A percentile compares a stretch with the other conserved stretches of the same genome.
These are phyloP conservation scores for Myathropa florea DNA, from an alignment of 2,888 invertebrate genomes.

Conservation along the genomic window DNA sequence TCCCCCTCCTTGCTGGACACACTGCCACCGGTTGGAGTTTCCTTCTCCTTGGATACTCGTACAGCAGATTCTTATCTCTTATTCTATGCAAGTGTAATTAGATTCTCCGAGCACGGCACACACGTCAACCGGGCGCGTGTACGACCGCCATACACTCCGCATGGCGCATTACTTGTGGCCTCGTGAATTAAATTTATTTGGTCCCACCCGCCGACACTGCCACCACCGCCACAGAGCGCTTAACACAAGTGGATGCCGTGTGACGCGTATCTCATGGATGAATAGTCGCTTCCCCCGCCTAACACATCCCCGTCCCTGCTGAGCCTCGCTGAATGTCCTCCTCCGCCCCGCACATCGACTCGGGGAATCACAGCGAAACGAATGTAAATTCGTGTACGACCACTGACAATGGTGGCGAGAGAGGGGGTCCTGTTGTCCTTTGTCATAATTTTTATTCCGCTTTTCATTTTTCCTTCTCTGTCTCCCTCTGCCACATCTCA, in stretches of 20 bases:
- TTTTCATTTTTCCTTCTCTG: background rate
- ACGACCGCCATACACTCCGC: too few species aligned
- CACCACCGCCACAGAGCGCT: background rate
- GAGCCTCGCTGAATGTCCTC: too few species aligned
- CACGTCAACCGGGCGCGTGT: background rate
- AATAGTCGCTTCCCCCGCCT: background rate
- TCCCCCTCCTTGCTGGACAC: background rate
- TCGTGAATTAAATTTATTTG: background rate
- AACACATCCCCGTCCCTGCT: background rate
- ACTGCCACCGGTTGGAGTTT: background rate
- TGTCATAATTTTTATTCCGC: background rate
- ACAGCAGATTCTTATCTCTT: slow-evolving; percentile 15
- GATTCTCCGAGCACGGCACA: background rate
- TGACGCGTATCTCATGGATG: background rate
- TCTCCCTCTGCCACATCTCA: background rate
- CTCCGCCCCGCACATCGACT: too few species aligned
- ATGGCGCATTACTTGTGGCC: background rate
- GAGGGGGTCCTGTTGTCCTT: background rate
- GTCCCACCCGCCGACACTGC: background rate
- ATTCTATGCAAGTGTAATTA: slow-evolving; percentile 32
- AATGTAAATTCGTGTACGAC: background rate
- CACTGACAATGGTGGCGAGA: too few species aligned
- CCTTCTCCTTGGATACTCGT: background rate
- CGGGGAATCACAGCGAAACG: background rate
- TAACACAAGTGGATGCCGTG: background rate